Evolutionary conservation across 2,888 invertebrate species (phyloP).

Genomic region (Crioceris asparagi): DNA sequence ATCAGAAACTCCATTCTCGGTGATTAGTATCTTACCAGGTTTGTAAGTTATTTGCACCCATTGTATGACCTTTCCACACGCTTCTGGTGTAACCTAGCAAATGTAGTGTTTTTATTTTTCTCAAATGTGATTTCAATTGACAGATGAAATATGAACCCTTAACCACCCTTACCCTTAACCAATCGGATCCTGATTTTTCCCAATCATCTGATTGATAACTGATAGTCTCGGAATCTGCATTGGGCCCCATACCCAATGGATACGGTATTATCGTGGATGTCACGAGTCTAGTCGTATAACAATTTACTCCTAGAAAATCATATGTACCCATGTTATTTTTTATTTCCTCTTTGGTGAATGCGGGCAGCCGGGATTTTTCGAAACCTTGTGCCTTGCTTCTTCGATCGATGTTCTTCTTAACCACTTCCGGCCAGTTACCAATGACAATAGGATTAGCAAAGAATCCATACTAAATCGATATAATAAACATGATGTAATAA

Average conservation of each 20-base stretch:
- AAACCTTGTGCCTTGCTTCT: constrained; percentile 50
- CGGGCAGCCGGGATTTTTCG: constrained; percentile 49
- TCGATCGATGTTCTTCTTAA: constrained; percentile 47
- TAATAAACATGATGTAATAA: too few species aligned
- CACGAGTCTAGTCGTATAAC: constrained; percentile 44
- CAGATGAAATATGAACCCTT: too few species aligned
- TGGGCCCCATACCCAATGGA: neutral
- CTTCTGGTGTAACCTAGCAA: too few species aligned
- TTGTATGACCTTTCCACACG: too few species aligned
- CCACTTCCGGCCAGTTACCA: constrained; percentile 55
- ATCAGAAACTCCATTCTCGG: constrained; percentile 47
- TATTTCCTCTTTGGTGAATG: constrained; percentile 49
- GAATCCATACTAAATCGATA: constrained; percentile 18
- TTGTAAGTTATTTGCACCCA: neutral
- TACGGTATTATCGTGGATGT: neutral
- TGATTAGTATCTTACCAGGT: constrained; percentile 38
- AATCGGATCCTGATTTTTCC: neutral
- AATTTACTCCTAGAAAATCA: constrained; percentile 67
- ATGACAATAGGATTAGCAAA: constrained; percentile 47
- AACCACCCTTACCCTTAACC: constrained; percentile 1
- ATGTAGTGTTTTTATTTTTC: too few species aligned
- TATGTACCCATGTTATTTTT: constrained; percentile 48
- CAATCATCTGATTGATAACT: neutral
- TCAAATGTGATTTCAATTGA: too few species aligned
- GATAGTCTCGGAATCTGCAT: neutral